Percentiles rank a stretch among this genome's conserved stretches.
These are phyloP conservation scores for Tuta absoluta DNA, from an alignment of 2,888 invertebrate species.

Conservation along the genomic window DNA sequence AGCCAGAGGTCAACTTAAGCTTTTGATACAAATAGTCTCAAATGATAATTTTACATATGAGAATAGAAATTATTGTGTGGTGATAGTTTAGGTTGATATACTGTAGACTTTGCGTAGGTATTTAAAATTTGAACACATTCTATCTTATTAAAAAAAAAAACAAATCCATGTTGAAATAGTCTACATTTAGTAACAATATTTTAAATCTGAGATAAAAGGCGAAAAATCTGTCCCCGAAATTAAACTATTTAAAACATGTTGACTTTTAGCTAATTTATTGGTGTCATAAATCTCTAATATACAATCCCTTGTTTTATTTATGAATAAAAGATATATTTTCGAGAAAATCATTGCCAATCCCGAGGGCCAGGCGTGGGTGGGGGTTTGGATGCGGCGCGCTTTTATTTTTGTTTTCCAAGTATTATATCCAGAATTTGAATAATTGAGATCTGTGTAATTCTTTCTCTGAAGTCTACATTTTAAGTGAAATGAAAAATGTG, in stretches of 20 bases:
- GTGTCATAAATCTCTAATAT: constrained; percentile 10
- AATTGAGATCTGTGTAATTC: too few relatives aligned
- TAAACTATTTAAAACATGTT: neutral
- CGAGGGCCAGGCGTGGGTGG: too few relatives aligned
- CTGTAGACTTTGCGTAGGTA: constrained; percentile 30
- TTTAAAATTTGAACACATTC: constrained; percentile 3
- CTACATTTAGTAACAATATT: constrained; percentile 21
- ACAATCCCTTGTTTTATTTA: constrained; percentile 1
- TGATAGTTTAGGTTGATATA: constrained; percentile 30
- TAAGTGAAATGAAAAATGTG: too few relatives aligned
- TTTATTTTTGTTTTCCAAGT: too few relatives aligned
- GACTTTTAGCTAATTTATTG: constrained; percentile 10
- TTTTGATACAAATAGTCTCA: constrained; percentile 38
- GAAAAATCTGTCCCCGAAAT: too few relatives aligned
- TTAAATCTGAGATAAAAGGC: too few relatives aligned
- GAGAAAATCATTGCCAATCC: too few relatives aligned
- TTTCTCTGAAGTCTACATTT: too few relatives aligned
- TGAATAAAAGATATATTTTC: neutral
- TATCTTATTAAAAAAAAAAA: constrained; percentile 24
- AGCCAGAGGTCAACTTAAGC: constrained; percentile 50
- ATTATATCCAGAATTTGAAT: too few relatives aligned
- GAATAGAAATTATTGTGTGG: constrained; percentile 39
- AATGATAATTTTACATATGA: constrained; percentile 44
- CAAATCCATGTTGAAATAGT: constrained; percentile 10
- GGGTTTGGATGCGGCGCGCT: too few relatives aligned